Evolutionary conservation across 2,888 invertebrate species (phyloP).

Genomic region (Acleris cristana): DNA sequence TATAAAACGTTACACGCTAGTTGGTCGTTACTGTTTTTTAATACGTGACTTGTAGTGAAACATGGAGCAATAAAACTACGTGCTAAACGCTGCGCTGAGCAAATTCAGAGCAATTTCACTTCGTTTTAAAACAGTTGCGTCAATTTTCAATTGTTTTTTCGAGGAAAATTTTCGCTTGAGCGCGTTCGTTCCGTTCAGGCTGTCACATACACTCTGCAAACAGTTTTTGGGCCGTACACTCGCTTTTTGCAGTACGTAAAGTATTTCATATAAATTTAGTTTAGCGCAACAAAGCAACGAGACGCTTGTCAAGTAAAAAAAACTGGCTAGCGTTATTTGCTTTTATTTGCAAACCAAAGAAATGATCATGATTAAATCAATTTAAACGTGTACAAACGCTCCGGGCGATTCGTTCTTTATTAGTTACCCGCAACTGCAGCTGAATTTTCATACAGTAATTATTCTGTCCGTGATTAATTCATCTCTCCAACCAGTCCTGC

Average conservation of each 20-base stretch:
- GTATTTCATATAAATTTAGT: slow-evolving; percentile 14
- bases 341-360: neutral
- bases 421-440: slow-evolving; percentile 18
- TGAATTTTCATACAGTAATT: slow-evolving; percentile 33
- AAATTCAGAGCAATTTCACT: slow-evolving; percentile 30
- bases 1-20: too few species aligned
- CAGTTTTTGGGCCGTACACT: slow-evolving; percentile 19
- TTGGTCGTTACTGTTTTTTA: too few species aligned
- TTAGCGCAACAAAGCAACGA: slow-evolving; percentile 3
- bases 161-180: slow-evolving; percentile 21
- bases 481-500: slow-evolving; percentile 39
- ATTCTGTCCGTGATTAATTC: slow-evolving; percentile 36
- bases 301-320: neutral
- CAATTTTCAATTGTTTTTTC: slow-evolving; percentile 32
- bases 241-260: slow-evolving; percentile 21
- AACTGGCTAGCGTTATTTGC: too few species aligned
- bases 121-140: slow-evolving; percentile 33
- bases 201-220: slow-evolving; percentile 34
- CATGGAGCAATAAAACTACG: neutral
- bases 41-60: too few species aligned
- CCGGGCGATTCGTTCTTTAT: slow-evolving; percentile 2
- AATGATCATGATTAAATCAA: slow-evolving; percentile 1
- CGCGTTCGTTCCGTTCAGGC: slow-evolving; percentile 12
- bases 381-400: slow-evolving; percentile 23
- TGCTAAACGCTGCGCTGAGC: neutral